Conservation (phyloP, 2,888 invertebrate genomes). For the Eupithecia pulchellata region DNA sequence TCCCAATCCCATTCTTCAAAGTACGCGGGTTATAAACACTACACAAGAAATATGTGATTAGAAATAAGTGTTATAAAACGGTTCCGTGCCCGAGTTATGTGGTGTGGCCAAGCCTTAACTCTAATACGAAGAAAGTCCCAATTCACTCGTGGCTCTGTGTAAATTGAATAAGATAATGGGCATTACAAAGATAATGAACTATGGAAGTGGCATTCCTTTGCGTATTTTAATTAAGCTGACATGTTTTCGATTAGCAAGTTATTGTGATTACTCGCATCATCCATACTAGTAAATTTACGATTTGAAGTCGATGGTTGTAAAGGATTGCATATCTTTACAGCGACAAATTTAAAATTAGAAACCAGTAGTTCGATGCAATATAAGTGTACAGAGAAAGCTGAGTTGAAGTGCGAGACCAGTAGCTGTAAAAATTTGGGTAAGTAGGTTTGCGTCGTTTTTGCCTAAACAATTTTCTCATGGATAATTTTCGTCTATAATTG, state of each 20-base stretch:
- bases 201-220: conserved; percentile 52
- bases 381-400: conserved; percentile 44
- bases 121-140: conserved; percentile 69
- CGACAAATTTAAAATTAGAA: conserved; percentile 48
- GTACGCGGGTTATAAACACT: too few relatives aligned
- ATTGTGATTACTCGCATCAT: conserved; percentile 32
- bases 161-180: conserved; percentile 83
- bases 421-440: conserved; percentile 33
- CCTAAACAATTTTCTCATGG: conserved; percentile 21
- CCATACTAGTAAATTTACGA: conserved; percentile 43
- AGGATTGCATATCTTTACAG: conserved; percentile 43
- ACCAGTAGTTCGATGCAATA: conserved; percentile 48
- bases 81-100: conserved; percentile 14
- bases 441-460: conserved; percentile 21
- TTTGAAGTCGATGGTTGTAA: conserved; percentile 40
- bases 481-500: conserved; percentile 19
- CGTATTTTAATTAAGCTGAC: conserved; percentile 55
- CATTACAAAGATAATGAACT: conserved; percentile 56
- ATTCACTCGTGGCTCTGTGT: conserved; percentile 65
- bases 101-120: conserved; percentile 29
- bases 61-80: not conserved
- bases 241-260: conserved; percentile 40
- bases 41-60: not conserved
- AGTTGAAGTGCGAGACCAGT: conserved; percentile 21
- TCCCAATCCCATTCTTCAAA: too few relatives aligned